Evolutionary conservation across 2,113 vertebrate genomes (phyloP), one percentile per base, ranked within the genome.

Genomic region (Larimichthys crocea): DNA sequence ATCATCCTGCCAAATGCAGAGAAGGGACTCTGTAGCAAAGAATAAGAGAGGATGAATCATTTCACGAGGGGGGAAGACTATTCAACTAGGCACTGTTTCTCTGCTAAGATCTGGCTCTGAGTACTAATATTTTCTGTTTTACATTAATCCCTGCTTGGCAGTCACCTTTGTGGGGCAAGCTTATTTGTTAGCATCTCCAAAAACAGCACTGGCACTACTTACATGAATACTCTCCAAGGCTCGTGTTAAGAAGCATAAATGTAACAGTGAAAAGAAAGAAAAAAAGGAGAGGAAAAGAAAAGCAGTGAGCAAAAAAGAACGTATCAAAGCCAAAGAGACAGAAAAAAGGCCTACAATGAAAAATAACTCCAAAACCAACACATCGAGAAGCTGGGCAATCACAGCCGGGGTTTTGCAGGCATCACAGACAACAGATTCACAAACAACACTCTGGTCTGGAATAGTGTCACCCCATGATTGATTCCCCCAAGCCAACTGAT

Each of bases 341-440:
- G 63, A 22, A 74, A 74, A 85, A 76, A 89, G 81, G 74, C 50
- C 80, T 70, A 83, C 90, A 91, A 90, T 88, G 83, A 91, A 90
- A 94, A 94, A 94, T 88, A 93, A 89, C 84, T 91, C 87, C 70
- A 80, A 92, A 91, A 88, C 86, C 86, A 91, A 88, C 86, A 93
- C 91, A 89, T 84, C 63, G 76, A 92, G 87, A 88, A 84, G 73
- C 86, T 88, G 91, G 89, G 88, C 86, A 92, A 92, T 94, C 91
- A 91, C 84, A 91, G 82, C 64, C 40, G 81, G 74, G 81, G 87
- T 83, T 92, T 91, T 91, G 80, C 89, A 86, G 87, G 73, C 80
- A 82, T 86, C 75, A 83, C 87, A 91, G 92, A 94, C 93, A 92
- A 89, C 92, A 92, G 85, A 92, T 88, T 92, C 79, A 44, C 80